These are phyloP conservation scores for Melanchra persicariae DNA, from an alignment of 2,888 invertebrate species.

Conservation along the genomic window DNA sequence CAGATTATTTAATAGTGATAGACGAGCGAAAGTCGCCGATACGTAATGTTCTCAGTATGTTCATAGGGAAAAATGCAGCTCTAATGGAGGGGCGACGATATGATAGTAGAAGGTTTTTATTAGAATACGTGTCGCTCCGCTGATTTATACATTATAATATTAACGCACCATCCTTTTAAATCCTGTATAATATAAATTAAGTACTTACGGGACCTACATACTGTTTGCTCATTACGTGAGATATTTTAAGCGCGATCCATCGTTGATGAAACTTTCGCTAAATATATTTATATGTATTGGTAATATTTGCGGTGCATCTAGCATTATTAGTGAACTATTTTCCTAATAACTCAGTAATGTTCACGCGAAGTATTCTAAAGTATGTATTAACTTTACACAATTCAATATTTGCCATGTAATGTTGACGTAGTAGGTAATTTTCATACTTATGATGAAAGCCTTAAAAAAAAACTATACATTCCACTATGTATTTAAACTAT, in stretches of 20 bases:
- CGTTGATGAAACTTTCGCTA: slow-evolving; percentile 37
- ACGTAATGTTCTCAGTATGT: slow-evolving; percentile 33
- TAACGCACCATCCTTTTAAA: slow-evolving; percentile 27
- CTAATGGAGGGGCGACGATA: slow-evolving; percentile 1
- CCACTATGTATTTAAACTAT: slow-evolving; percentile 87
- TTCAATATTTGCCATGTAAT: slow-evolving; percentile 63
- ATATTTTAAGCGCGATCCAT: slow-evolving; percentile 40
- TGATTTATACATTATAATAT: slow-evolving; percentile 14
- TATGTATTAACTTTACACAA: slow-evolving; percentile 59
- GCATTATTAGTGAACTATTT: slow-evolving; percentile 61
- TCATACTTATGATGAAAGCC: slow-evolving; percentile 88
- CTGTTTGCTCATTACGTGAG: slow-evolving; percentile 64
- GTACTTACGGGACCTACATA: slow-evolving; percentile 57
- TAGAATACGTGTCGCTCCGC: slow-evolving; percentile 32
- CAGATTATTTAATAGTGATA: slow-evolving; percentile 28
- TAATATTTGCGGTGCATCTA: slow-evolving; percentile 58
- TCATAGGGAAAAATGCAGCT: slow-evolving; percentile 20
- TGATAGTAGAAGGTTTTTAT: slow-evolving; percentile 27
- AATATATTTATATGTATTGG: slow-evolving; percentile 19
- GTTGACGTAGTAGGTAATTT: slow-evolving; percentile 71
- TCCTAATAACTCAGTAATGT: slow-evolving; percentile 51
- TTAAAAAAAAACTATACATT: slow-evolving; percentile 87
- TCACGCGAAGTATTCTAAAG: slow-evolving; percentile 63
- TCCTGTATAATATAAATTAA: slow-evolving; percentile 34
- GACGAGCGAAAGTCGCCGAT: slow-evolving; percentile 7